Percentiles rank a stretch among this genome's conserved stretches.
phyloP scores from a whole-genome alignment of 2,113 vertebrate genomes.

The Hippocampus guttulatus region DNA sequence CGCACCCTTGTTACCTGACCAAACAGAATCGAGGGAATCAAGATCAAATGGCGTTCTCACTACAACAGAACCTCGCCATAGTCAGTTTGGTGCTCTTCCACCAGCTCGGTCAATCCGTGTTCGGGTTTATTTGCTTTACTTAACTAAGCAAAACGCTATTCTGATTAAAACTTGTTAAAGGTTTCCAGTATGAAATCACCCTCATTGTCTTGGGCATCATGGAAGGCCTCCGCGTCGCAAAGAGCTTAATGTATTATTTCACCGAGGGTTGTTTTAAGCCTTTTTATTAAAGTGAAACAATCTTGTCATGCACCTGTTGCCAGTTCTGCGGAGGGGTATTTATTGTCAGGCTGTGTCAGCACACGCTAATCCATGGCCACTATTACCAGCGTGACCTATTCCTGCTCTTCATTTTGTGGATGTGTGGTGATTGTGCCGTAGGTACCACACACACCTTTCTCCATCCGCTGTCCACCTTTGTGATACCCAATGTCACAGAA shows the following conservation, averaged over 20 bases:
- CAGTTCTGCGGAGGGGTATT: conserved; percentile 39
- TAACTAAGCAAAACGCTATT: background rate
- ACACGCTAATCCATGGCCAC: conserved; percentile 52
- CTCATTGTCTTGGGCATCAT: conserved; percentile 22
- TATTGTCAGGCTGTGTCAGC: conserved; percentile 56
- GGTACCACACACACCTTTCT: conserved; percentile 42
- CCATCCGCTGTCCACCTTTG: conserved; percentile 24
- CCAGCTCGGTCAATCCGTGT: too few species aligned
- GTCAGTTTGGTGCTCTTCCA: background rate
- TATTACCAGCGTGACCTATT: conserved; percentile 54
- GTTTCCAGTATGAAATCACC: background rate
- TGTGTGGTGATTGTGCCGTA: conserved; percentile 40
- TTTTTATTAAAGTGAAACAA: conserved; percentile 66
- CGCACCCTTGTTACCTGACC: too few species aligned
- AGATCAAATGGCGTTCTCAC: too few species aligned
- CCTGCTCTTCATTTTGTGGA: conserved; percentile 45
- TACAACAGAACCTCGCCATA: too few species aligned
- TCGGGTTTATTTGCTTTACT: background rate
- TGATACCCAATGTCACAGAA: conserved; percentile 55
- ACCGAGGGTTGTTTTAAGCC: conserved; percentile 48
- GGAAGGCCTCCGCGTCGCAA: conserved; percentile 18
- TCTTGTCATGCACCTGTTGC: conserved; percentile 67
- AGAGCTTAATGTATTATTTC: conserved; percentile 57
- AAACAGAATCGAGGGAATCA: too few species aligned
- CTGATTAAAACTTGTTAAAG: background rate